These are phyloP conservation scores for Andricus quercusramuli DNA, from an alignment of 2,888 invertebrate species.

Conservation along the genomic window DNA sequence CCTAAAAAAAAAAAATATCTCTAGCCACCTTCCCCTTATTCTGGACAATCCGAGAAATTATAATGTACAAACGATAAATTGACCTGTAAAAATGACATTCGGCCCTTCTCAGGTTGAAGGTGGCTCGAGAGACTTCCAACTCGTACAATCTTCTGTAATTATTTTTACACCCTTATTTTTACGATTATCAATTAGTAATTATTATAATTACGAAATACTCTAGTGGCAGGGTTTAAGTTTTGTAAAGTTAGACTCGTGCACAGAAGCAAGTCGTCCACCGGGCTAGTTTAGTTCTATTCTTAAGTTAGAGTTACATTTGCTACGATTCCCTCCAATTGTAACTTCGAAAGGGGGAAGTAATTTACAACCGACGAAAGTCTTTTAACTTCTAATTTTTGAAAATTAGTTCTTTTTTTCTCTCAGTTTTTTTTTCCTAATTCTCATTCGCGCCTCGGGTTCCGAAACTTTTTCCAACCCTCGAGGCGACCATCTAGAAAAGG, in stretches of 20 bases:
- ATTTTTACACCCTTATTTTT: constrained; percentile 28
- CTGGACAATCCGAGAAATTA: constrained; percentile 29
- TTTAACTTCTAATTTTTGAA: neutral
- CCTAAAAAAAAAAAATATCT: constrained; percentile 23
- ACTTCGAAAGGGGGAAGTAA: constrained; percentile 25
- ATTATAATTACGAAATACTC: constrained; percentile 7
- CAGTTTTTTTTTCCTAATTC: constrained; percentile 12
- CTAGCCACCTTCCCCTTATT: constrained; percentile 23
- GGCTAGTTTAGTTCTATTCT: constrained; percentile 26
- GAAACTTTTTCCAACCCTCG: constrained; percentile 5
- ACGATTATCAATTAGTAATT: constrained; percentile 4
- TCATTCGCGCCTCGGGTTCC: constrained; percentile 15
- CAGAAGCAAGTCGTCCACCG: constrained; percentile 32
- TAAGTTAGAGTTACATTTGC: constrained; percentile 29
- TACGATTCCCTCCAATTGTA: constrained; percentile 32
- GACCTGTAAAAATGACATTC: constrained; percentile 17
- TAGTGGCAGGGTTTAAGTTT: constrained; percentile 9
- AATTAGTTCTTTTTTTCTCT: neutral
- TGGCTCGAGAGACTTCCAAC: constrained; percentile 18
- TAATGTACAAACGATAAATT: constrained; percentile 40
- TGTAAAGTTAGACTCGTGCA: constrained; percentile 23
- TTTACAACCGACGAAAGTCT: constrained; percentile 9
- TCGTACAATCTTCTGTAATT: constrained; percentile 18
- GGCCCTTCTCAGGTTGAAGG: constrained; percentile 13
- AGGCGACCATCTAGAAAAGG: constrained; percentile 25